These are phyloP conservation scores for Halcyon badia DNA, from an alignment of 2,797 vertebrate species.

Conservation along the genomic window DNA sequence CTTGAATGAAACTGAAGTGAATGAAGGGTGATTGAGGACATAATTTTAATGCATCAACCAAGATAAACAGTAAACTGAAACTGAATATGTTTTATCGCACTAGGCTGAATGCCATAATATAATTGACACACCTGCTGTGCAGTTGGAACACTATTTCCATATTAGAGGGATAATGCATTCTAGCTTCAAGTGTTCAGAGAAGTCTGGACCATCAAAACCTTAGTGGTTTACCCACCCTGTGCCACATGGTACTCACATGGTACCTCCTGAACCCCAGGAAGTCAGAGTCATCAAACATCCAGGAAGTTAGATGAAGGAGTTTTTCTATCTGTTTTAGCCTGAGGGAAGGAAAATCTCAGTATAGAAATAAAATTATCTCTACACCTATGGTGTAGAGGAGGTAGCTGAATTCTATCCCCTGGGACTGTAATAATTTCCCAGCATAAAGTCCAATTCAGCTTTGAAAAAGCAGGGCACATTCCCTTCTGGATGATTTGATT, in stretches of 20 bases:
- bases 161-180: neutral
- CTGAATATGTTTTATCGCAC: neutral
- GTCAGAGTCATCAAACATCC: neutral
- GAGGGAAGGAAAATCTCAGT: neutral
- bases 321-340: neutral
- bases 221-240: fast-evolving
- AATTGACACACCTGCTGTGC: constrained; percentile 23
- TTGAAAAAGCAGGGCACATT: neutral
- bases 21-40: constrained; percentile 25
- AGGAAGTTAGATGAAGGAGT: neutral
- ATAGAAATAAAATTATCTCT: constrained; percentile 2
- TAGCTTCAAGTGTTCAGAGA: neutral
- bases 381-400: neutral
- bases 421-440: neutral
- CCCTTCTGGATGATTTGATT: neutral
- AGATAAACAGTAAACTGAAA: constrained; percentile 26
- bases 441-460: neutral
- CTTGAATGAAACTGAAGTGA: constrained; percentile 30
- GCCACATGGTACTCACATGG: fast-evolving
- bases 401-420: neutral
- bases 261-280: neutral
- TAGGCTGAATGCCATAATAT: neutral
- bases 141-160: neutral
- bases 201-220: neutral
- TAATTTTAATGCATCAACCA: constrained; percentile 35